phyloP scores from a whole-genome alignment of 2,113 vertebrate genomes.

The Peromyscus leucopus region DNA sequence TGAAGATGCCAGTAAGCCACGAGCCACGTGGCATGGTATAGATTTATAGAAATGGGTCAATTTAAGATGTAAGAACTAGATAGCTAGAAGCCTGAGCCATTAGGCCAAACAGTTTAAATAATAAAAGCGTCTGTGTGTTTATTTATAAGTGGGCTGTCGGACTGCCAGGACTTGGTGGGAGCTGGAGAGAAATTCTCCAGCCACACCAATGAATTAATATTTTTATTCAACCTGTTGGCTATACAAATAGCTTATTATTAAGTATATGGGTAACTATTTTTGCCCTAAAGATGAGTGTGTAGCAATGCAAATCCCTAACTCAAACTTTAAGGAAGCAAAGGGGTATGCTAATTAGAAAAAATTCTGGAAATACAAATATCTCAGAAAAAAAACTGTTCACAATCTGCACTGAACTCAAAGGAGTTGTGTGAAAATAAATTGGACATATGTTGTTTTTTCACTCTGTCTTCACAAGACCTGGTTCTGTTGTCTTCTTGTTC shows the following conservation, averaged over 20 bases:
- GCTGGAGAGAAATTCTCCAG: too few species aligned
- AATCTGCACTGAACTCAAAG: constrained; percentile 32
- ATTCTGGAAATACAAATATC: constrained; percentile 58
- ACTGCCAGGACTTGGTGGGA: too few species aligned
- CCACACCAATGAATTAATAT: background rate
- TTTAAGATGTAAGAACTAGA: too few species aligned
- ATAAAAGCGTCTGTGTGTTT: too few species aligned
- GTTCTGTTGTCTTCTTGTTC: constrained; percentile 36
- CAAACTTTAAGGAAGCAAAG: background rate
- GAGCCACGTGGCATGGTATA: too few species aligned
- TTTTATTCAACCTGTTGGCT: background rate
- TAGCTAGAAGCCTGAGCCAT: too few species aligned
- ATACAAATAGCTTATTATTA: constrained; percentile 32
- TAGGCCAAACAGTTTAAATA: too few species aligned
- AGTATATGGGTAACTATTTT: background rate
- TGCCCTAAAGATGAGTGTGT: background rate
- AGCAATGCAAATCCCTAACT: background rate
- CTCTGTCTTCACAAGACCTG: constrained; percentile 17
- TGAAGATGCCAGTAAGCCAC: too few species aligned
- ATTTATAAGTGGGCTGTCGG: too few species aligned
- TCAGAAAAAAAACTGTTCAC: constrained; percentile 14
- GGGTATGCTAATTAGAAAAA: background rate
- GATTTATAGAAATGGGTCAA: too few species aligned
- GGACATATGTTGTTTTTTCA: constrained; percentile 57
- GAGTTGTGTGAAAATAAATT: constrained; percentile 48